Base-by-base conservation (phyloP, 2,113 vertebrate genomes). In the Colinus virginianus region DNA sequence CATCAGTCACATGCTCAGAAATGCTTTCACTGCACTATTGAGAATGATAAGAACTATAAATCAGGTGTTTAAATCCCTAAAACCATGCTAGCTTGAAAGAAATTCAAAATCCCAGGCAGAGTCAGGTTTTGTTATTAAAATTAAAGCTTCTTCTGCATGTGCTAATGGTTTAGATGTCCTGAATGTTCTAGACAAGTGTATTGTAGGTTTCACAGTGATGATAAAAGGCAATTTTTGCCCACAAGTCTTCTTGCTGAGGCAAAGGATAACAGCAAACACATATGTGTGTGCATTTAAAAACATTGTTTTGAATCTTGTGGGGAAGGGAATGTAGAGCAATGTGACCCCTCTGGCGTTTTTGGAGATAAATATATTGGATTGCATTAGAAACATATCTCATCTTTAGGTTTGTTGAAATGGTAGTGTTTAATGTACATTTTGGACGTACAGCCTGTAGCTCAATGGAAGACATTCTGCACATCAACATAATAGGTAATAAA, bases 101-200 rank as follows among this genome's bases (percentile, higher is more conserved):
- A 94, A 83, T 88, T 90, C 93, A 75, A 11, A 69, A 78, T 92
- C 53, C 48, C 56, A 91, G 91, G 68, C 88, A 92, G 26, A 83
- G 43, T 20, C 71, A 85, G 91, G 64, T 53, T 68, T 70, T 79
- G 46, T 45, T 90, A 45, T 78, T 83, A 61, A 9, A 8, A 68
- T 58, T 80, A 63, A 82, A 74, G 38, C 56, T 90, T 90, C 67
- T 89, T 67, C 49, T 78, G 43, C 75, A 32, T 49, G 58, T 90
- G 78, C 42, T 83, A 38, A 68, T 0, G 17, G 79, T 80, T 92
- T 94, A 80, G 43, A 92, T 83, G 68, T 92, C 93, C 76, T 40
- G 74, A 34, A 79, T 92, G 51, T 87, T 92, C 71, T 75, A 85
- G 64, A 78, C 61, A 95, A 87, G 51, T n/a, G 23, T 58, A 68